Conservation (phyloP, 2,113 vertebrate genomes). For the Scopus umbretta region DNA sequence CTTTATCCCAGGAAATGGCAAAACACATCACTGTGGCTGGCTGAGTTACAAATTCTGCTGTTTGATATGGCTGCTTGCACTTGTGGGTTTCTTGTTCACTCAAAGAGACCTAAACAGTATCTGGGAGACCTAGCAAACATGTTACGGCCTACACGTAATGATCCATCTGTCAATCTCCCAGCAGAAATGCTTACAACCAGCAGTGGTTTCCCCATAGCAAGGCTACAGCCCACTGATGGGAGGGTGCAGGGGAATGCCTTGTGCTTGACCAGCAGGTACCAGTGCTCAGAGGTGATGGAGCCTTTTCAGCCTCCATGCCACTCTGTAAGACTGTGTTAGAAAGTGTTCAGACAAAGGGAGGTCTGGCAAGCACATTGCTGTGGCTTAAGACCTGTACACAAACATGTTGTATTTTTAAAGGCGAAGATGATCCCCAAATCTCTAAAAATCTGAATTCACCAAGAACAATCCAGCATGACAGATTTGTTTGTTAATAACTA, state of each 20-base stretch:
- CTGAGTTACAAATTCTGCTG: not conserved
- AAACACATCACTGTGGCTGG: not conserved
- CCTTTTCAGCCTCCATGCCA: accelerated
- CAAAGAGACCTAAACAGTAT: not conserved
- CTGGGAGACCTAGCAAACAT: not conserved
- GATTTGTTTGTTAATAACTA: not conserved
- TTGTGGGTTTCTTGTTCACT: not conserved
- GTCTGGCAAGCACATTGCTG: not conserved
- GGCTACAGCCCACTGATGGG: not conserved
- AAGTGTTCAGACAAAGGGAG: not conserved
- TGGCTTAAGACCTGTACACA: not conserved
- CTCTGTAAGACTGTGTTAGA: not conserved
- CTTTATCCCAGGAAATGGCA: not conserved
- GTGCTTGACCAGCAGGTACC: not conserved
- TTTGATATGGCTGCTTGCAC: not conserved
- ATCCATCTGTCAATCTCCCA: not conserved
- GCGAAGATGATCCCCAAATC: not conserved
- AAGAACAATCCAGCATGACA: not conserved
- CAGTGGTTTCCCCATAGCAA: not conserved
- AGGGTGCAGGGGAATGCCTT: not conserved
- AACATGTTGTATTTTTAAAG: not conserved
- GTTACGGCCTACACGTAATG: not conserved
- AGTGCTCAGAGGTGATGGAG: not conserved
- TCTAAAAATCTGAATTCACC: not conserved
- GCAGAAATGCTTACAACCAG: not conserved